Conservation (phyloP, 1,140 invertebrate genomes). For the Mylabris phalerata region DNA sequence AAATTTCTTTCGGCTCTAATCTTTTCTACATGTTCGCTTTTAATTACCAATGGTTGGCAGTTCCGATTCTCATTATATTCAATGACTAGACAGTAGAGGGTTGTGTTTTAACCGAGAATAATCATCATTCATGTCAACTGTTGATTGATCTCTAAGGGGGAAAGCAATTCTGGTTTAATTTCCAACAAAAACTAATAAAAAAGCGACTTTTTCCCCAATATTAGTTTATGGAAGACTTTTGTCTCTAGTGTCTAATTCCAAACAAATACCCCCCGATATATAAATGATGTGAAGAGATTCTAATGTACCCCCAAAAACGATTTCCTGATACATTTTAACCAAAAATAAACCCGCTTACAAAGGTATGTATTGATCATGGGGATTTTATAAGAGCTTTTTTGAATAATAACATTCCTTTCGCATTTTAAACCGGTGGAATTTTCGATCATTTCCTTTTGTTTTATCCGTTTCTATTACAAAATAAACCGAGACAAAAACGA, state of each 20-base stretch:
- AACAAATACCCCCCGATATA: too few species aligned
- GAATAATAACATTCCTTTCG: too few species aligned
- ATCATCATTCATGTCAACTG: neutral
- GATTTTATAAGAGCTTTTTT: neutral
- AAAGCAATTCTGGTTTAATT: too few species aligned
- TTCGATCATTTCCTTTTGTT: too few species aligned
- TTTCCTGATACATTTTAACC: constrained; percentile 5
- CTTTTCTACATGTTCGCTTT: constrained; percentile 1
- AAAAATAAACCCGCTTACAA: neutral
- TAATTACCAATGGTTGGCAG: constrained; percentile 5
- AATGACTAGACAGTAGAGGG: neutral
- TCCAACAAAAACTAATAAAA: too few species aligned
- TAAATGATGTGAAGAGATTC: too few species aligned
- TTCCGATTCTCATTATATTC: constrained; percentile 15
- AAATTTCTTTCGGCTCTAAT: constrained; percentile 1
- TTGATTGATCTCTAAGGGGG: neutral
- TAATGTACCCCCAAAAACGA: neutral
- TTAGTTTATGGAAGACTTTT: too few species aligned
- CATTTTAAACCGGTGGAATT: too few species aligned
- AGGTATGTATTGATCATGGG: neutral
- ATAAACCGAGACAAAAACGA: too few species aligned
- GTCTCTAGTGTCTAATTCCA: too few species aligned
- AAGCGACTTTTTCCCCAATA: too few species aligned
- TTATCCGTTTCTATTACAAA: too few species aligned
- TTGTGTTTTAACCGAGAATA: neutral